Base-by-base conservation (phyloP, 2,113 vertebrate species). In the Entomyzon cyanotis region DNA sequence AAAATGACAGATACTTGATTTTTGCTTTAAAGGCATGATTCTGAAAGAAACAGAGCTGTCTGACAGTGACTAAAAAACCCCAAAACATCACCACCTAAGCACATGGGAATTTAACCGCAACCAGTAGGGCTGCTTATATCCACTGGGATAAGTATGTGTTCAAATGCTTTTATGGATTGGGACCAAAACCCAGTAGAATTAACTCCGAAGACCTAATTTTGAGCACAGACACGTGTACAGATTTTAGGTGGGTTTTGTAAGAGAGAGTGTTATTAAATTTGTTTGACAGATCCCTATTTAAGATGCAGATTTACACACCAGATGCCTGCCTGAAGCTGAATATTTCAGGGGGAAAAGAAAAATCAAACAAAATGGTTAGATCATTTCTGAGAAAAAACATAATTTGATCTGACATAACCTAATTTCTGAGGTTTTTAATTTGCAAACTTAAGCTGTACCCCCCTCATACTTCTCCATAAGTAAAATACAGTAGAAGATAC, bases 261-360 rank as follows among this genome's bases (percentile, higher is more conserved):
- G 50, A 88, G 31, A 94, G 46, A 92, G 35, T 65, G 85, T 69
- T 95, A 95, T 84, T 93, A 88, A 92, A 90, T 92, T 90, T 74
- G 20, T 62, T 92, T 90, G 90, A 89, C 75, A 94, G 79, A 89
- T 92, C 39, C 47, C 21, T 89, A 67, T 81, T 90, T 95, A 90
- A 89, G 86, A 93, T 70, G 83, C 52, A 93, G 59, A 86, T 94
- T 86, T 92, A 92, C 71, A 94, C 35, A 95, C 39, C 86, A 89
- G 86, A 92, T 86, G 92, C 79, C 79, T 84, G 79, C 59, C 83
- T 92, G 71, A 92, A 93, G 92, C 79, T 24, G 90, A 96, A 44
- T 83, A 82, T 93, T 95, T 85, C 59, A 42, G 35, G 42, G 60
- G 28, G 5, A 27, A 33, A 71, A 35, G 30, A 55, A 62, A 74